Evolutionary conservation across 2,888 invertebrate species (phyloP), one percentile per base, ranked within the genome.

Genomic region (Eustalomyia histrio): DNA sequence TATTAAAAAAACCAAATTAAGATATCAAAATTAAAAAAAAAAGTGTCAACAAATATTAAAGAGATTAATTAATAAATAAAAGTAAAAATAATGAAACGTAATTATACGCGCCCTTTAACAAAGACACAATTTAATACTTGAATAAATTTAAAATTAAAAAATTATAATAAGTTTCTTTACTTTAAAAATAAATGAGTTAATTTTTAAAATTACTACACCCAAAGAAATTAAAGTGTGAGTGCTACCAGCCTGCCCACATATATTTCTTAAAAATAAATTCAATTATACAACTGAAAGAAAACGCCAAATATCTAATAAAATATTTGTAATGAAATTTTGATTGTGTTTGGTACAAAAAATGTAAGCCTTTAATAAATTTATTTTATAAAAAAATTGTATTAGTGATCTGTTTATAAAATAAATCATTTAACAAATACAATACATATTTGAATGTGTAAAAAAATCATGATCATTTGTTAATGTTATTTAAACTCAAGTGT

Each of bases 1-100:
- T 12, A n/a, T 47, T n/a, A 47, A 47, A 47, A 14, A 47, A 10
- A 2, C 5, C 2, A 6, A 29, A 6, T 29, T 29, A 6, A n/a
- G 6, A 3, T 47, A 47, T 47, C 6, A 47, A 47, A 47, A 14
- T 47, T 47, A n/a, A 47, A 14, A 43, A 43, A 43, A 47, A 47
- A 47, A n/a, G 43, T 47, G 43, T 47, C 43, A 47, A n/a, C n/a
- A 5, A 47, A 47, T n/a, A 43, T 1, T 43, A 5, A 47, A 6
- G 43, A 47, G 43, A 47, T n/a, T n/a, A 47, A 14, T 2, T n/a
- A 39, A n/a, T n/a, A n/a, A n/a, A n/a, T n/a, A 39, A 39, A 47
- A 47, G 14, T 47, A 47, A 47, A 47, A n/a, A 47, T n/a, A 47
- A 47, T 47, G 16, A 47, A 47, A 47, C n/a, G n/a, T 47, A 47